Base-by-base conservation (phyloP, 2,113 vertebrate species). In the Anas platyrhynchos region DNA sequence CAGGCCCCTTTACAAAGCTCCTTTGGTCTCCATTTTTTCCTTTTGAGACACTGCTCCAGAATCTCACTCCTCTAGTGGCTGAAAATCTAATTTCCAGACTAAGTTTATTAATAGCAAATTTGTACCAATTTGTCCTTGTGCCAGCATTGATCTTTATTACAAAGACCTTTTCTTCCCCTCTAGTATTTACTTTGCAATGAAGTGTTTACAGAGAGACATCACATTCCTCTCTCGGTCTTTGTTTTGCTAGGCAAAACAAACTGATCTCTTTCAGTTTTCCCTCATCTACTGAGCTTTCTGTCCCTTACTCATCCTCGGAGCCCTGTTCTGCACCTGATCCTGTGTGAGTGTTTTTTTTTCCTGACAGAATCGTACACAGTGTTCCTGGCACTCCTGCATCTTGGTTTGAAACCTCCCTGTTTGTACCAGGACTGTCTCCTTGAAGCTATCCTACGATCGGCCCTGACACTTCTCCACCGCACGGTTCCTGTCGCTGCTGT, bases 81-180 rank as follows among this genome's bases (percentile, higher is more conserved):
- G 50, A 85, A 92, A 95, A 92, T 91, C 81, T 92, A 54, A 94
- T 95, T 92, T 91, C 63, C 87, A 87, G 54, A 11, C 44, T 89
- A 66, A 96, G 74, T 73, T 93, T 83, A 91, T 94, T 94, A 95
- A 96, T 92, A 92, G 86, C 29, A 84, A 92, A 92, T 91, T 79
- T 85, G 87, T 76, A 91, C 66, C 81, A 82, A 89, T 94, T 76
- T 91, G 86, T 89, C 63, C 89, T 85, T 41, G 54, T 66, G 71
- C 48, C 62, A 82, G 44, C 58, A 95, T 20, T 91, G 94, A 94
- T 91, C 25, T 94, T 96, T 88, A 92, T 94, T 1, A 72, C 18
- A 69, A 74, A 95, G 91, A 62, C 78, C 71, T 83, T 79, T 66
- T 48, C 21, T 48, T 89, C 50, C 71, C 71, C 62, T 87, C 54